These are phyloP conservation scores for Melanophora roralis DNA, from an alignment of 2,888 invertebrate species.

Conservation along the genomic window DNA sequence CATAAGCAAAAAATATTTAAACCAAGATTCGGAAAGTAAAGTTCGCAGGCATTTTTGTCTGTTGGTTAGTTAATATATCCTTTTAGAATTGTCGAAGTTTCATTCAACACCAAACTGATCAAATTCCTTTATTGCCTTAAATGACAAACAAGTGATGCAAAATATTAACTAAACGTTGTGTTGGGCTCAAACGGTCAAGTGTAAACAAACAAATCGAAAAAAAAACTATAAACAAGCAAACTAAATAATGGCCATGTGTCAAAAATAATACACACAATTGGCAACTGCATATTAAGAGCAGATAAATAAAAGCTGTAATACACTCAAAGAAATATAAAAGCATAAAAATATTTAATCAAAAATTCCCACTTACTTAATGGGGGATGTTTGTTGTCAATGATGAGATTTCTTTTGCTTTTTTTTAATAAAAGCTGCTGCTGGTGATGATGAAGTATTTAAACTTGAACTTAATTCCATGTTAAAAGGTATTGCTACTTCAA, in stretches of 20 bases:
- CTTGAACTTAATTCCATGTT: slow-evolving; percentile 40
- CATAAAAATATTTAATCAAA: slow-evolving; percentile 43
- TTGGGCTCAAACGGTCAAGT: slow-evolving; percentile 39
- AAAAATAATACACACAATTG: slow-evolving; percentile 22
- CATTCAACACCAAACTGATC: slow-evolving; percentile 38
- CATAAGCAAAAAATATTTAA: neutral
- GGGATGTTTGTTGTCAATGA: slow-evolving; percentile 25
- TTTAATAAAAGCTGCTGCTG: slow-evolving; percentile 25
- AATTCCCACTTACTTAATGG: slow-evolving; percentile 23
- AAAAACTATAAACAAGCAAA: slow-evolving; percentile 56
- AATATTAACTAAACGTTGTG: no score
- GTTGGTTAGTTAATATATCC: no score
- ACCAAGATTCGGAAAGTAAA: neutral
- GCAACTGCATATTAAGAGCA: slow-evolving; percentile 19
- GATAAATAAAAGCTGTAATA: no score
- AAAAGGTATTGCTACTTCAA: slow-evolving; percentile 29
- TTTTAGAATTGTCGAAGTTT: slow-evolving; percentile 17
- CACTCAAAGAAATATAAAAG: neutral
- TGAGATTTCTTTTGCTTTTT: neutral
- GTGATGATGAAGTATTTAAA: slow-evolving; percentile 42
- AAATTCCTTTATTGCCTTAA: slow-evolving; percentile 48
- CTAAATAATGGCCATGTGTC: slow-evolving; percentile 39
- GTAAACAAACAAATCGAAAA: no score
- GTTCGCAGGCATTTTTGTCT: neutral
- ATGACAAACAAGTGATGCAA: slow-evolving; percentile 34